phyloP scores from a whole-genome alignment of 2,888 invertebrate genomes.

The Caenorhabditis uteleia region DNA sequence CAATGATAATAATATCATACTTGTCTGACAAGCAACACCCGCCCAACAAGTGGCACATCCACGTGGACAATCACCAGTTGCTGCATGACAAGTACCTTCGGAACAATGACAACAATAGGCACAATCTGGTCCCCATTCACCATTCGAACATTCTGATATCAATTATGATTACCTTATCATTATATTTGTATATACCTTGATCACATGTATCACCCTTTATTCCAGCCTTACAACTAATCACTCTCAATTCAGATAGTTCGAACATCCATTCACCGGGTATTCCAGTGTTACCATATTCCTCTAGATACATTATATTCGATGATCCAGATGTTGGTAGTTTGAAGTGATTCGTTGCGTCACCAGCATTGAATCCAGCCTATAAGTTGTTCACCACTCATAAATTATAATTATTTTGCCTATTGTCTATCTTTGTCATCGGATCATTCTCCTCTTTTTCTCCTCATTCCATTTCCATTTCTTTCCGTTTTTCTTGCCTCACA shows the following conservation, averaged over 20 bases:
- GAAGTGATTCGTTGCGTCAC: constrained; percentile 58
- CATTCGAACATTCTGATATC: constrained; percentile 61
- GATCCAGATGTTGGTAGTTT: constrained; percentile 67
- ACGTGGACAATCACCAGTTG: constrained; percentile 61
- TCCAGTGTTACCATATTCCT: constrained; percentile 69
- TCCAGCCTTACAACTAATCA: constrained; percentile 68
- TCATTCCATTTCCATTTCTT: too few relatives aligned
- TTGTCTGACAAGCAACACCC: constrained; percentile 59
- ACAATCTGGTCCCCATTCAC: constrained; percentile 69
- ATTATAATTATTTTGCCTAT: too few relatives aligned
- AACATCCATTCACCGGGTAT: constrained; percentile 69
- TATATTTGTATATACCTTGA: too few relatives aligned
- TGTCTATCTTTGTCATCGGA: too few relatives aligned
- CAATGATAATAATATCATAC: constrained; percentile 34
- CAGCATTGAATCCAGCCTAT: constrained; percentile 68
- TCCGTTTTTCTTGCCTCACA: too few relatives aligned
- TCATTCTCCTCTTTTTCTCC: too few relatives aligned
- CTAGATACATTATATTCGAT: constrained; percentile 68
- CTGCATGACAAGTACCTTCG: constrained; percentile 59
- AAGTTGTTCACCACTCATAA: not conserved
- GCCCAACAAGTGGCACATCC: constrained; percentile 65
- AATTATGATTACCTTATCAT: too few relatives aligned
- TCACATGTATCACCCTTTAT: constrained; percentile 70
- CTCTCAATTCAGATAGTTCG: constrained; percentile 53
- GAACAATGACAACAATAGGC: constrained; percentile 67